A percentile compares a stretch with the other conserved stretches of the same genome.
These are phyloP conservation scores for Tinamus major DNA, from an alignment of 2,797 vertebrate species.

Conservation along the genomic window DNA sequence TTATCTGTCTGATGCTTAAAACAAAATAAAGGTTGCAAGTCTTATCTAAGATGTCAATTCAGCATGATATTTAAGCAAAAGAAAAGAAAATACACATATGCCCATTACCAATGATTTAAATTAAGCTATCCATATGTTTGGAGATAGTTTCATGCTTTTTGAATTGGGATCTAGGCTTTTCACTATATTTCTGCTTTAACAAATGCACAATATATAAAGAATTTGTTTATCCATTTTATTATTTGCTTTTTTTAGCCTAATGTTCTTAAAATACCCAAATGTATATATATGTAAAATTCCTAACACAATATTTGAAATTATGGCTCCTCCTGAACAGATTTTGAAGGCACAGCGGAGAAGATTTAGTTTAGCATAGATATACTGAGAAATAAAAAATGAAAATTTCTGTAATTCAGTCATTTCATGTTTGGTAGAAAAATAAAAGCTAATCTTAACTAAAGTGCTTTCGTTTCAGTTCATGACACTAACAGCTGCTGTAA, in stretches of 20 bases:
- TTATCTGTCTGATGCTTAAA: background rate
- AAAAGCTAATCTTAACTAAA: constrained; percentile 46
- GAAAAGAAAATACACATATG: no score
- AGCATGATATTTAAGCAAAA: background rate
- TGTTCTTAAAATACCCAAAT: background rate
- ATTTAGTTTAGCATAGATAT: background rate
- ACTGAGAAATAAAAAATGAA: constrained; percentile 7
- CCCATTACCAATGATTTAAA: background rate
- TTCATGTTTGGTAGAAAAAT: constrained; percentile 50
- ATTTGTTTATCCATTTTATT: background rate
- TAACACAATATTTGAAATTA: background rate
- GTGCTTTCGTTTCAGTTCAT: constrained; percentile 52
- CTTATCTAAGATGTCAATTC: background rate
- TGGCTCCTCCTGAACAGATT: background rate
- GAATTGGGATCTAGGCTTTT: background rate
- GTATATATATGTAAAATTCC: no score
- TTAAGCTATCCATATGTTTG: background rate
- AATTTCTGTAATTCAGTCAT: constrained; percentile 22
- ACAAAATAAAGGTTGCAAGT: background rate
- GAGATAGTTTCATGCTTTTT: background rate
- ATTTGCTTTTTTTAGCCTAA: background rate
- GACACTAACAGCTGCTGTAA: constrained; percentile 70
- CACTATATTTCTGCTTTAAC: constrained; percentile 4
- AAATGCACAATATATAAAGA: background rate
- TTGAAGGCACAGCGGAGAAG: background rate